Evolutionary conservation across 2,797 vertebrate genomes (phyloP).

Genomic region (Rhadinocentrus ornatus): DNA sequence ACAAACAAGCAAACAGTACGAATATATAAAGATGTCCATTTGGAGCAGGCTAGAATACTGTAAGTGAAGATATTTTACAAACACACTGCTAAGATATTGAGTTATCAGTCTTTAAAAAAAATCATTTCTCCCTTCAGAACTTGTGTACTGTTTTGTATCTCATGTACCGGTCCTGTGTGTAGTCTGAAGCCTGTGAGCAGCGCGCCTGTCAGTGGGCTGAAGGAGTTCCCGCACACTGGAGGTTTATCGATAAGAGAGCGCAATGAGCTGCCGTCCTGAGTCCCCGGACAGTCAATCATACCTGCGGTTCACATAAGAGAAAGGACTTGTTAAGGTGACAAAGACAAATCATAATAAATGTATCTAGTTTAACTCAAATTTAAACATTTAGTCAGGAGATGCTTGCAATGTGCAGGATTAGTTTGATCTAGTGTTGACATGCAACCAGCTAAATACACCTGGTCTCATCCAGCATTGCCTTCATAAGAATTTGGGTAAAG

Average conservation of each 20-base stretch:
- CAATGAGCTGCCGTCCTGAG: constrained; percentile 95
- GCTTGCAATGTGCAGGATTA: background rate
- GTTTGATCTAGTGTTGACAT: background rate
- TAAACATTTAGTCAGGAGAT: background rate
- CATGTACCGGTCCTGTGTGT: constrained; percentile 92
- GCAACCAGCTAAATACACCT: background rate
- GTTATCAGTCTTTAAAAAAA: constrained; percentile 1
- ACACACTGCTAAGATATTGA: background rate
- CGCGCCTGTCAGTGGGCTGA: constrained; percentile 93
- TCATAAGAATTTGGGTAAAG: background rate
- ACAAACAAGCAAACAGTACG: constrained; percentile 14
- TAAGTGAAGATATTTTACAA: background rate
- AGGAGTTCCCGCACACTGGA: constrained; percentile 95
- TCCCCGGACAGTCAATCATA: constrained; percentile 96
- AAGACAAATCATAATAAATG: background rate
- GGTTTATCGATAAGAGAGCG: constrained; percentile 97
- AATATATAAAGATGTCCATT: background rate
- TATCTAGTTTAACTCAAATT: background rate
- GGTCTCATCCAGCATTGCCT: background rate
- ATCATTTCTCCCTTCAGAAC: background rate
- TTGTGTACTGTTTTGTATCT: constrained; percentile 11
- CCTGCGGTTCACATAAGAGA: constrained; percentile 69
- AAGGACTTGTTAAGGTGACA: background rate
- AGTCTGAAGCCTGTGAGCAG: constrained; percentile 95
- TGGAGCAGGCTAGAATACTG: background rate